Evolutionary conservation across 1,140 invertebrate genomes (phyloP), one percentile per base, ranked within the genome.

Genomic region (Drosophila elegans): DNA sequence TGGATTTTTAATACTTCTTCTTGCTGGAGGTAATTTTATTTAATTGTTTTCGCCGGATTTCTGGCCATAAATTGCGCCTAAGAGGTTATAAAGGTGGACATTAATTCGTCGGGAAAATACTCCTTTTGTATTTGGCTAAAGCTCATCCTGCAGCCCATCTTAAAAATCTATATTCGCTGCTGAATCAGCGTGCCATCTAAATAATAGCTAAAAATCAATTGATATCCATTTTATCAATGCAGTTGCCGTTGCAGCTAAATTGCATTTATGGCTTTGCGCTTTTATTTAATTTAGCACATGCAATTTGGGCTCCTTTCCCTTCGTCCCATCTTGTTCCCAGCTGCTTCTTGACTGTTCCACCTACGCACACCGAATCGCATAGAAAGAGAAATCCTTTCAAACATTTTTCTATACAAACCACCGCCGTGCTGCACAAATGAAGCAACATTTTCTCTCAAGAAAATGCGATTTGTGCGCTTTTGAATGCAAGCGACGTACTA

Each of bases 401-500:
- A 89, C 76, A 80, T 61, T 74, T 86, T 80, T 88, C 84, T 84
- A 89, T 82, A 88, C 84, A 88, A 89, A 64, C 81, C 80, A 64
- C 81, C 80, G 69, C 61, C 74, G 78, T 41, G 63, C 79, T 82
- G 85, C 80, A 88, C 84, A 89, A 89, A 89, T 89, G 85, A 89
- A 89, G 84, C 84, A 80, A 90, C 85, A 89, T 89, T 89, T 89
- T 89, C 84, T 74, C 68, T 80, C 77, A 80, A 84, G 77, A 88
- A 89, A 89, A 89, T 89, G 84, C 84, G 84, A 89, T 89, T 89
- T 89, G 80, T 83, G 84, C 83, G 83, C 83, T 86, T 88, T 88
- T 88, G 79, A 88, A 88, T 89, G 83, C 84, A 88, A 80, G 84
- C 64, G 62, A 71, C 84, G 83, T 88, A 79, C 84, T 36, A 56